These are phyloP conservation scores for Castor canadensis DNA, from an alignment of 2,113 vertebrate species.

Conservation along the genomic window DNA sequence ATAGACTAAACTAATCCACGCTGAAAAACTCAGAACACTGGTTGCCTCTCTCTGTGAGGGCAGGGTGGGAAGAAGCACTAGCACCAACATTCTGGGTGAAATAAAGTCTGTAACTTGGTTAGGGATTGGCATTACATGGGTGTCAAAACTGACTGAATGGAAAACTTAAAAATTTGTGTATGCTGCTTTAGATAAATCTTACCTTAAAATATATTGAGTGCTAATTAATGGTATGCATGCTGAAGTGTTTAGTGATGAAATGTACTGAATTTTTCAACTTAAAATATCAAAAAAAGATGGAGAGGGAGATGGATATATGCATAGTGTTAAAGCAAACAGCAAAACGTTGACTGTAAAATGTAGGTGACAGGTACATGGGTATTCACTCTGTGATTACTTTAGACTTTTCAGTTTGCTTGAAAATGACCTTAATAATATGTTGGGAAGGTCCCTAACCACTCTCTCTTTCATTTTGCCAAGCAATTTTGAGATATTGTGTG, in stretches of 20 bases:
- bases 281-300: not conserved
- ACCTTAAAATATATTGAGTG: not conserved
- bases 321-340: not conserved
- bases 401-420: conserved; percentile 31
- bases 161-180: not conserved
- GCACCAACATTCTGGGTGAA: not conserved
- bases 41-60: not conserved
- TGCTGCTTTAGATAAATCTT: not conserved
- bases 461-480: not conserved
- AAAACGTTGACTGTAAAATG: not conserved
- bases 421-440: conserved; percentile 19
- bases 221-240: not conserved
- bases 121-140: not conserved
- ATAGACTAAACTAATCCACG: not conserved
- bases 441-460: not conserved
- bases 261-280: not conserved
- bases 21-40: not conserved
- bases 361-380: not conserved
- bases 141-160: not conserved
- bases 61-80: not conserved
- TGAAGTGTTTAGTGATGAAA: not conserved
- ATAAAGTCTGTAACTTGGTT: not conserved
- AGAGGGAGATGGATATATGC: not conserved
- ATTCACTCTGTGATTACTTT: not conserved
- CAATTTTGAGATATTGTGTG: conserved; percentile 44